Evolutionary conservation across 2,797 vertebrate species (phyloP).

Genomic region (Mallotus villosus): DNA sequence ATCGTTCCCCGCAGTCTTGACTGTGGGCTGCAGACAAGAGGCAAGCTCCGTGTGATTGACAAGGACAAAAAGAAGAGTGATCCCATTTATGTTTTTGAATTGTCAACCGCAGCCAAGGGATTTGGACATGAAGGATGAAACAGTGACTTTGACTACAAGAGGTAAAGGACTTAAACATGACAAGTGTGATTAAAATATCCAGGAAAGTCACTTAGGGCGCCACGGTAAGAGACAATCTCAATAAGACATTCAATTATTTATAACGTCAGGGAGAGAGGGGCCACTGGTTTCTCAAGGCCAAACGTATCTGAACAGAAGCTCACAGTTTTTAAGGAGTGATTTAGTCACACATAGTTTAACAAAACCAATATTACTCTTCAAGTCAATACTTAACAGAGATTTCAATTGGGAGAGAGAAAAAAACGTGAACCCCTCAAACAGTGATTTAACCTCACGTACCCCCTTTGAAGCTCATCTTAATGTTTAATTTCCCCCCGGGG

Average conservation of each 20-base stretch:
- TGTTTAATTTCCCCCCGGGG: background rate
- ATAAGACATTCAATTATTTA: conserved; percentile 76
- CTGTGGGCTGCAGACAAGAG: conserved; percentile 61
- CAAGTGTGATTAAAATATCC: conserved; percentile 76
- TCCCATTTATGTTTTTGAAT: conserved; percentile 75
- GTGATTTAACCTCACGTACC: background rate
- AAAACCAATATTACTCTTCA: conserved; percentile 9
- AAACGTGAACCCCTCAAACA: background rate
- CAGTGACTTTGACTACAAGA: conserved; percentile 77
- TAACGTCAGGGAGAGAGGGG: conserved; percentile 50
- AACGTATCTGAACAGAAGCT: conserved; percentile 39
- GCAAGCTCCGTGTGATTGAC: conserved; percentile 73
- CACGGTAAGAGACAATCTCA: conserved; percentile 64
- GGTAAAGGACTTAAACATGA: conserved; percentile 71
- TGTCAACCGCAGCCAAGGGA: conserved; percentile 71
- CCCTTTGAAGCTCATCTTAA: conserved; percentile 7
- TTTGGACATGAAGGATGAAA: conserved; percentile 74
- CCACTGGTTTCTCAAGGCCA: conserved; percentile 66
- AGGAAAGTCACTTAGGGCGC: conserved; percentile 67
- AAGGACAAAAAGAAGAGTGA: conserved; percentile 78
- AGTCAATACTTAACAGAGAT: conserved; percentile 10
- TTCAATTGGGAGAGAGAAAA: background rate
- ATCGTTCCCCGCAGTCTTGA: conserved; percentile 69
- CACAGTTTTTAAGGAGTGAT: conserved; percentile 32
- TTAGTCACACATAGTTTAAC: conserved; percentile 31